Conservation (phyloP, 2,113 vertebrate genomes). For the Hymenochirus boettgeri region DNA sequence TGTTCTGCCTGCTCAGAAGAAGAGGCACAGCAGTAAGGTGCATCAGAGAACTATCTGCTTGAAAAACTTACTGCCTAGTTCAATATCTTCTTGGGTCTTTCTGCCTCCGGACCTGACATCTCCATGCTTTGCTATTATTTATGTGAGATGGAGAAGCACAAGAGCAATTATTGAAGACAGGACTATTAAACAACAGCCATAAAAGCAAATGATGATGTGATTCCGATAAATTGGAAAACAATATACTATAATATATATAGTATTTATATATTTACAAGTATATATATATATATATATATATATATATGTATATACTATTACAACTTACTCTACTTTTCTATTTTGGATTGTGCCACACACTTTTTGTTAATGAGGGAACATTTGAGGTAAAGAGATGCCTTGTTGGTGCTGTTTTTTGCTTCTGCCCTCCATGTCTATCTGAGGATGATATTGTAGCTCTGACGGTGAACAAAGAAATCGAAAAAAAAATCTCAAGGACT, state of each 20-base stretch:
- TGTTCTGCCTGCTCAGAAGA: constrained; percentile 23
- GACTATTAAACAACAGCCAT: no score
- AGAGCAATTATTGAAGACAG: neutral
- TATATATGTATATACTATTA: no score
- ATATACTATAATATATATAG: no score
- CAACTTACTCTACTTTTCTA: no score
- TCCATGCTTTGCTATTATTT: neutral
- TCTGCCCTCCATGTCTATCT: constrained; percentile 67
- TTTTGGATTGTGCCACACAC: no score
- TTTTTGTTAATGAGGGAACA: no score
- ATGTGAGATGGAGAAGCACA: neutral
- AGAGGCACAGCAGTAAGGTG: constrained; percentile 27
- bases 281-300: no score
- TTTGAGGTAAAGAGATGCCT: no score
- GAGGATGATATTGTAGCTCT: constrained; percentile 70
- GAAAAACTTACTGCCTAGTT: constrained; percentile 29
- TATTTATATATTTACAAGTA: no score
- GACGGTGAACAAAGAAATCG: constrained; percentile 72
- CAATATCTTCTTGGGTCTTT: neutral
- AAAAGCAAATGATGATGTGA: no score
- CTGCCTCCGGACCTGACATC: neutral
- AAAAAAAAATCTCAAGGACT: constrained; percentile 64
- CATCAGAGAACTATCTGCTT: constrained; percentile 20
- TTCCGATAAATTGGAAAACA: no score
- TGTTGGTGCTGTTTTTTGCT: constrained; percentile 51